Evolutionary conservation across 2,888 invertebrate species (phyloP), one percentile per base, ranked within the genome.

Genomic region (Ectobius pallidus): DNA sequence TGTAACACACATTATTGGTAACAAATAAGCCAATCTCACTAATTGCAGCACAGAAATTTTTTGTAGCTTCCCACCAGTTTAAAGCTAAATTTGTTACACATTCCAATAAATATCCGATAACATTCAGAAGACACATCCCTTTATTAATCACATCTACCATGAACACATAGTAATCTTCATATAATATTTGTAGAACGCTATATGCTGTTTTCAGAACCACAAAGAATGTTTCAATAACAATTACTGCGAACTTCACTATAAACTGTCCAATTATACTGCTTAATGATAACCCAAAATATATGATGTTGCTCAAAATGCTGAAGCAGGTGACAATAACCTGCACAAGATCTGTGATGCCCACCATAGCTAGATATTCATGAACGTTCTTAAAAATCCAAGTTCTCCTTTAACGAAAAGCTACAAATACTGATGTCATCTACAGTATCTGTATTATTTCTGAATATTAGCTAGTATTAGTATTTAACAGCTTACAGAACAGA

Each of bases 161-260:
- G 20, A 71, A 71, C 14, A 55, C 32, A 22, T 34, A 67, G 67
- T 67, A 71, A 67, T 71, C 71, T 71, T 71, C 71, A 55, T 71
- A 71, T 16, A 71, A 20, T 25, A 71, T 27, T 32, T 52, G 49
- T 1, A 55, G 0, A 3, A 39, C 71, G 39, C 18, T 11, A 3
- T 20, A 32, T 18, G 25, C 27, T 1, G 55, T 16, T 34, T 20
- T 11, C 16, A 42, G 14, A 1, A 20, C n/a, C 16, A 14, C 14
- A 20, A 14, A 63, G 1, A 55, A 20, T 25, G 9, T 22, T 18
- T 22, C 39, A 2, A 27, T 9, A 25, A 18, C 18, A 1, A 22
- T 14, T 2, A 67, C 16, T 4, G 22, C 14, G 14, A n/a, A 65
- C 52, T 65, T 42, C 20, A 67, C 71, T 18, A 71, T 39, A 30